A percentile compares a stretch with the other conserved stretches of the same genome.
These are phyloP conservation scores for Falco concolor DNA, from an alignment of 2,797 vertebrate genomes.

Conservation along the genomic window DNA sequence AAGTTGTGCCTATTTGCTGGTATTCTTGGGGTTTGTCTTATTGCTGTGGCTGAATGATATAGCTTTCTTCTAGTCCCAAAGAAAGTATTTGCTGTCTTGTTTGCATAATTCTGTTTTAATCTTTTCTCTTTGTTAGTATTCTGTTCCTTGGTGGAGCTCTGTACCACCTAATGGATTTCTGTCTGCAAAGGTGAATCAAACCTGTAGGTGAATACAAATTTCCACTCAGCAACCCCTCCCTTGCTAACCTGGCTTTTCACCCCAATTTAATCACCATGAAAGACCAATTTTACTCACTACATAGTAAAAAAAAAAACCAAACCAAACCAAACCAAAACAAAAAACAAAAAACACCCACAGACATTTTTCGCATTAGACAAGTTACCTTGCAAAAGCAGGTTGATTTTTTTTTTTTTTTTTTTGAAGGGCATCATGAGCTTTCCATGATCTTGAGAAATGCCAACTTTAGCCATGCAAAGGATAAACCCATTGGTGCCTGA, in stretches of 20 bases:
- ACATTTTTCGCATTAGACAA: background rate
- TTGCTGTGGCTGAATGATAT: background rate
- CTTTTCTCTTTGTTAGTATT: background rate
- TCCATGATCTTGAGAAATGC: background rate
- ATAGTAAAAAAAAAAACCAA: background rate
- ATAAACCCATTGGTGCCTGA: background rate
- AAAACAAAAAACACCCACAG: background rate
- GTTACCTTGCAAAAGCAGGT: background rate
- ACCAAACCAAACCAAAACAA: too few species aligned
- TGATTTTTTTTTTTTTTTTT: background rate
- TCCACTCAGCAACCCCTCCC: background rate
- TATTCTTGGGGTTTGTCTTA: background rate
- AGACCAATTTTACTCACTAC: background rate
- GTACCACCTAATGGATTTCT: background rate
- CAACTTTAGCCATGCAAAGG: background rate
- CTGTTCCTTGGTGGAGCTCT: background rate
- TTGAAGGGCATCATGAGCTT: background rate
- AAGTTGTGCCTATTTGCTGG: background rate
- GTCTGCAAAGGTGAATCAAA: background rate
- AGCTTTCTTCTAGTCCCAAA: background rate
- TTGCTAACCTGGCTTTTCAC: background rate
- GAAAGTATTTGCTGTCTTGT: background rate
- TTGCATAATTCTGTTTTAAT: background rate
- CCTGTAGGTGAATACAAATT: background rate
- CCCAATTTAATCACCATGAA: background rate